phyloP scores from a whole-genome alignment of 2,113 vertebrate species.

The Pungitius pungitius region DNA sequence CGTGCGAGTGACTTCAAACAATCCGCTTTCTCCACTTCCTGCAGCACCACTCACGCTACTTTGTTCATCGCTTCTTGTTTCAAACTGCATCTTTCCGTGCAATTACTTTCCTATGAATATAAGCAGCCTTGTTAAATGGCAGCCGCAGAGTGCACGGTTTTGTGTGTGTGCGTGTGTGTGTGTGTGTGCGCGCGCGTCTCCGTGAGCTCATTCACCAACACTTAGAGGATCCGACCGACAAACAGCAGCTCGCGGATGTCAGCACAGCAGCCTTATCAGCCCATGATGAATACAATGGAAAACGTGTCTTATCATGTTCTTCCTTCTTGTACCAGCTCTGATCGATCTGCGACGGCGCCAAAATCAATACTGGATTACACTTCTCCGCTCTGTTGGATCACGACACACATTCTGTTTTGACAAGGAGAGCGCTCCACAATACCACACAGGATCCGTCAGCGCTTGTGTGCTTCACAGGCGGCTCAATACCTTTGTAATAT shows the following conservation, averaged over 20 bases:
- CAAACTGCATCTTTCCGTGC: conserved; percentile 53
- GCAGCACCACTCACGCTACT: conserved; percentile 47
- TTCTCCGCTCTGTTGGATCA: conserved; percentile 74
- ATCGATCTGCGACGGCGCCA: conserved; percentile 67
- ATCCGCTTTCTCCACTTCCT: conserved; percentile 55
- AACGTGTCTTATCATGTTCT: conserved; percentile 77
- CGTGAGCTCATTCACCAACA: conserved; percentile 68
- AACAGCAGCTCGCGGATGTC: conserved; percentile 70
- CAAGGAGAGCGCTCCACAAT: conserved; percentile 59
- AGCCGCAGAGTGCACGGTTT: conserved; percentile 8
- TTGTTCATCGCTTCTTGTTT: conserved; percentile 52
- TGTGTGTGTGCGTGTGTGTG: conserved; percentile 10
- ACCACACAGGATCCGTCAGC: conserved; percentile 45
- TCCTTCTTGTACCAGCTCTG: conserved; percentile 66
- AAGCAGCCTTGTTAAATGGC: conserved; percentile 62
- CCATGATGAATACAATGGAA: conserved; percentile 75
- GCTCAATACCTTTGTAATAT: conserved; percentile 23
- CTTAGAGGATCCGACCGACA: conserved; percentile 60
- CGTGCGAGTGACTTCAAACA: conserved; percentile 71
- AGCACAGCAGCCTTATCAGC: conserved; percentile 72
- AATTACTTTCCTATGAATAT: conserved; percentile 69
- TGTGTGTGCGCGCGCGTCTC: conserved; percentile 15
- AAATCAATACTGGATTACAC: conserved; percentile 79
- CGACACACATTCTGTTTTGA: conserved; percentile 68
- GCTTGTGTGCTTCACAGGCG: conserved; percentile 32